A percentile compares a stretch with the other conserved stretches of the same genome.
Conservation (phyloP, 2,797 vertebrate genomes). For the Kryptopterus vitreolus region DNA sequence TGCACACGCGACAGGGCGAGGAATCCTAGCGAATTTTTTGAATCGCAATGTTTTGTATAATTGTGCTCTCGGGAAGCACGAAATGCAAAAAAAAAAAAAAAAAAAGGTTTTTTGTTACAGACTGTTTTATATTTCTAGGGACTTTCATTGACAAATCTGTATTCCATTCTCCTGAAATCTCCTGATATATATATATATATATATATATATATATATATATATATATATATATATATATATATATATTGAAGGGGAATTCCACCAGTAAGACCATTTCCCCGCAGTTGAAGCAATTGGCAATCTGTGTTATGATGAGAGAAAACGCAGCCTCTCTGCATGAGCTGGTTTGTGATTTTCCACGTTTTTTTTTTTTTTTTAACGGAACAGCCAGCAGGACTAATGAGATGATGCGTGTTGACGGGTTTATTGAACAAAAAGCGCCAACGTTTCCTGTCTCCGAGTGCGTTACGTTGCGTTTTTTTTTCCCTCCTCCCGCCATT, state of each 20-base stretch:
- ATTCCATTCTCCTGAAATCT: conserved; percentile 26
- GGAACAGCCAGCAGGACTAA: conserved; percentile 37
- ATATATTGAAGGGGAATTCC: conserved; percentile 36
- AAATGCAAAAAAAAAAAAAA: conserved; percentile 20
- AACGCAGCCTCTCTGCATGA: conserved; percentile 28
- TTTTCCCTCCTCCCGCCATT: conserved; percentile 25
- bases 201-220: not conserved
- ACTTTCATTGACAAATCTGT: not conserved
- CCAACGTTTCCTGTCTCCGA: conserved; percentile 29
- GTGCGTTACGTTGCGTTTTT: conserved; percentile 16
- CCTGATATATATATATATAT: conserved; percentile 29
- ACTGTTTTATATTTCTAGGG: conserved; percentile 46
- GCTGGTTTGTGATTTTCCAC: conserved; percentile 38
- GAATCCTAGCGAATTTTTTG: conserved; percentile 8
- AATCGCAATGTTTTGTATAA: conserved; percentile 32
- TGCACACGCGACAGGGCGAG: conserved; percentile 49
- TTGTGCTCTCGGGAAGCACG: conserved; percentile 30
- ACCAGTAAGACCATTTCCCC: conserved; percentile 24
- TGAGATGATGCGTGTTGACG: conserved; percentile 39
- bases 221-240: not conserved
- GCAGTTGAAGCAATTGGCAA: conserved; percentile 33
- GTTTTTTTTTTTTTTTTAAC: conserved; percentile 36
- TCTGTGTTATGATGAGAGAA: conserved; percentile 19
- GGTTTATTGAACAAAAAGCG: conserved; percentile 38
- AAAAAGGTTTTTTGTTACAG: not conserved